Conservation (phyloP, 2,113 vertebrate genomes). For the Mastomys coucha region DNA sequence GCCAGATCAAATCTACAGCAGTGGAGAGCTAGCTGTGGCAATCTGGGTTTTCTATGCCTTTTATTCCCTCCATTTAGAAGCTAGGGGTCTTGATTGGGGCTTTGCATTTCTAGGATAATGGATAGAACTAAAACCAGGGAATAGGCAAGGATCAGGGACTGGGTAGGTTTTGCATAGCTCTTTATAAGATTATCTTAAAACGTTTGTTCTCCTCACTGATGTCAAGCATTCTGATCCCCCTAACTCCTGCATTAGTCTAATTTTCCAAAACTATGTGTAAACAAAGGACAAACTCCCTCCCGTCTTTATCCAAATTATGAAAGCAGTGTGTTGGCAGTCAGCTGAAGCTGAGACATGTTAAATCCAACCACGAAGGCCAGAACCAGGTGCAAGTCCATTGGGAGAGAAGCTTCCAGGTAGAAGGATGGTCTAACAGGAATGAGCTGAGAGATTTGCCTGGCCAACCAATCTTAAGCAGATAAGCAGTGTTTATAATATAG, state of each 20-base stretch:
- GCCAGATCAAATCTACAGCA: neutral
- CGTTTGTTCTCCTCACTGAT: neutral
- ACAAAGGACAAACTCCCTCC: neutral
- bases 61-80: slow-evolving; percentile 36
- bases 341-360: neutral
- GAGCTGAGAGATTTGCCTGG: neutral
- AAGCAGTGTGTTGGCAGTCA: neutral
- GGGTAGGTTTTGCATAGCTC: slow-evolving; percentile 45
- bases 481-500: neutral
- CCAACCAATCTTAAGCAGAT: neutral
- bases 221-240: neutral
- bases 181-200: slow-evolving; percentile 25
- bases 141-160: neutral
- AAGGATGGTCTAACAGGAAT: neutral
- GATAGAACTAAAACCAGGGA: neutral
- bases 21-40: neutral
- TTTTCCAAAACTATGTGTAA: slow-evolving; percentile 4
- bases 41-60: slow-evolving; percentile 67
- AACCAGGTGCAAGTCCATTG: neutral
- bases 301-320: neutral
- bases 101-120: neutral
- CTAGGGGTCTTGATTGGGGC: neutral
- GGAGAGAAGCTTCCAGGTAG: neutral
- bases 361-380: neutral
- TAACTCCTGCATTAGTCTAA: neutral